These are phyloP conservation scores for Cheilosia impressa DNA, from an alignment of 2,888 invertebrate species.

Conservation along the genomic window DNA sequence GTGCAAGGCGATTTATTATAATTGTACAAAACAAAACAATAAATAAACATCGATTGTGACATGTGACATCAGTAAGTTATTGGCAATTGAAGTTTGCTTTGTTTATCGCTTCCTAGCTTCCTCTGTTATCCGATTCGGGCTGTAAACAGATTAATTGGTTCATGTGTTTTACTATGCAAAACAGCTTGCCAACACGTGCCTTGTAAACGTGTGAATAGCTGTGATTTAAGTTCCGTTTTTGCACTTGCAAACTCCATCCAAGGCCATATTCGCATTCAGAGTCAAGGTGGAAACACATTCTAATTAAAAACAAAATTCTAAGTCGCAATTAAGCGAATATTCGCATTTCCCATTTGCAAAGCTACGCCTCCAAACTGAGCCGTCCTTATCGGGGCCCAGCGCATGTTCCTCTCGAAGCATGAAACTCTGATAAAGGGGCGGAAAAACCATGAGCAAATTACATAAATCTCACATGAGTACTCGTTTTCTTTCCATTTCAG, in stretches of 20 bases:
- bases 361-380: constrained; percentile 32
- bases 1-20: constrained; percentile 14
- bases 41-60: not conserved
- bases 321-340: not conserved
- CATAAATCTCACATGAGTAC: constrained; percentile 9
- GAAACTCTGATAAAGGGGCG: constrained; percentile 40
- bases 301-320: not conserved
- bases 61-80: not conserved
- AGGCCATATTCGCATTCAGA: not conserved
- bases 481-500: constrained; percentile 1
- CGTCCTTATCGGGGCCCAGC: constrained; percentile 17
- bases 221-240: not conserved
- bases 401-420: constrained; percentile 14
- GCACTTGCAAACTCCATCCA: not conserved
- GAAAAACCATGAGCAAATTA: constrained; percentile 37
- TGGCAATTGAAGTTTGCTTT: not conserved
- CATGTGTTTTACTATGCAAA: constrained; percentile 27
- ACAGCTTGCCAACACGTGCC: constrained; percentile 20
- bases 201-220: not conserved
- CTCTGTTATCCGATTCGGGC: not conserved
- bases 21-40: not conserved
- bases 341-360: constrained; percentile 2
- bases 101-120: not conserved
- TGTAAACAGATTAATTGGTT: not conserved
- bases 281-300: not conserved